Evolutionary conservation across 2,888 invertebrate genomes (phyloP), one percentile per base, ranked within the genome.

Genomic region (Kuschelorhynchus macadamiae): DNA sequence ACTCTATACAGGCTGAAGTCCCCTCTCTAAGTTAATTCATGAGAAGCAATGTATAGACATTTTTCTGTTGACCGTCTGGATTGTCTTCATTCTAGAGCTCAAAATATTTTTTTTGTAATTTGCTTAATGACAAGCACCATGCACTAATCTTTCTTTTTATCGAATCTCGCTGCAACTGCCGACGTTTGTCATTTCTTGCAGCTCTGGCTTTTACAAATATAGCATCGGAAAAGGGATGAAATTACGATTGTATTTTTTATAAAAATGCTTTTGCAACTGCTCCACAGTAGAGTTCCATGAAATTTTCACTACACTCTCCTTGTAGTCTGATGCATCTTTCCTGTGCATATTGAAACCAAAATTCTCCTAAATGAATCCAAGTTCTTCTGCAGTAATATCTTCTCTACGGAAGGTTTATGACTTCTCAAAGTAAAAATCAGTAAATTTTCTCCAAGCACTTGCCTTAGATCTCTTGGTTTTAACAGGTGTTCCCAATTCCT

Each of bases 21-120:
- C 18, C 56, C 72, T 41, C 68, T 12, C 68, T 70, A 70, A 42
- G 66, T 62, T 33, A 70, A 49, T 65, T 72, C 70, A 16, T 61
- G 53, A 9, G 71, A 39, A 20, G 60, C 49, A 57, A 73, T 63
- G 21, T 55, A 44, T 36, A 67, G 71, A 46, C 71, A 69, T 7
- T 32, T 36, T 25, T 70, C 70, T 47, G 55, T 47, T 36, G 68
- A 47, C 61, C 33, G 11, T 55, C 50, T 11, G 62, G 39, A 55
- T 11, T 39, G 39, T 39, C 16, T n/a, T 39, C 12, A 39, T 39
- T 12, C 7, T 1, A 39, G 3, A n/a, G 1, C 39, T 7, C 12
- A 39, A 33, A n/a, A 1, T 25, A 25, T 25, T 14, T 39, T 39
- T 39, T 39, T 39, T 39, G 1, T 41, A 68, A 42, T 57, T 71